Conservation (phyloP, 2,113 vertebrate species). For the Etia nguti region DNA sequence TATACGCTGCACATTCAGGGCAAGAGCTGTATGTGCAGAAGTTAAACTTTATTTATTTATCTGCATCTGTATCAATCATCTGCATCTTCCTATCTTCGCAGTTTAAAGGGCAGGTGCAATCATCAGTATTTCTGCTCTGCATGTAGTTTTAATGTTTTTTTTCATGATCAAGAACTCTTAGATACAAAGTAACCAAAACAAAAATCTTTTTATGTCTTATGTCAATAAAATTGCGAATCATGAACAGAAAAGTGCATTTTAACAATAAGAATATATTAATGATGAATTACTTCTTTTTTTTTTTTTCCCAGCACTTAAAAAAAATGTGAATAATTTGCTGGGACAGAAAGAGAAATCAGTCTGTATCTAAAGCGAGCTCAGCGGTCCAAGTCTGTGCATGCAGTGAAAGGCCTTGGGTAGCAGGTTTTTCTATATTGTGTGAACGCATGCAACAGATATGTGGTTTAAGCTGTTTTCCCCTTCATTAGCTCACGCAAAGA, state of each 20-base stretch:
- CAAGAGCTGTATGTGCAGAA: neutral
- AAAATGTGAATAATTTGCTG: neutral
- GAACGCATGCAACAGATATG: neutral
- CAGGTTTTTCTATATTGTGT: neutral
- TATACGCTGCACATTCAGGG: neutral
- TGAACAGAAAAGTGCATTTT: slow-evolving; percentile 8
- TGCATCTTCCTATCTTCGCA: neutral
- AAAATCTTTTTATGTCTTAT: neutral
- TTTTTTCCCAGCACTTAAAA: neutral
- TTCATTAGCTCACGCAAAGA: neutral
- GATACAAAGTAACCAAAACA: neutral
- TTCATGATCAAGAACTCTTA: neutral
- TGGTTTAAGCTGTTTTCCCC: neutral
- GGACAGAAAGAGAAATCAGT: neutral
- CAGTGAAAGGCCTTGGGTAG: slow-evolving; percentile 65
- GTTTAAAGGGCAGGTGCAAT: neutral
- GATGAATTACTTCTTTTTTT: neutral
- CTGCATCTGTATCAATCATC: neutral
- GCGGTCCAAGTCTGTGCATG: slow-evolving; percentile 65
- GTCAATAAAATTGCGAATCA: neutral
- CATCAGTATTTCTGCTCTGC: neutral
- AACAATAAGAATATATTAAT: neutral
- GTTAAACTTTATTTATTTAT: neutral
- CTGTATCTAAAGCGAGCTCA: neutral
- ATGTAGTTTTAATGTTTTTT: neutral